Conservation (phyloP, 2,888 invertebrate genomes). For the Junonia oenone region DNA sequence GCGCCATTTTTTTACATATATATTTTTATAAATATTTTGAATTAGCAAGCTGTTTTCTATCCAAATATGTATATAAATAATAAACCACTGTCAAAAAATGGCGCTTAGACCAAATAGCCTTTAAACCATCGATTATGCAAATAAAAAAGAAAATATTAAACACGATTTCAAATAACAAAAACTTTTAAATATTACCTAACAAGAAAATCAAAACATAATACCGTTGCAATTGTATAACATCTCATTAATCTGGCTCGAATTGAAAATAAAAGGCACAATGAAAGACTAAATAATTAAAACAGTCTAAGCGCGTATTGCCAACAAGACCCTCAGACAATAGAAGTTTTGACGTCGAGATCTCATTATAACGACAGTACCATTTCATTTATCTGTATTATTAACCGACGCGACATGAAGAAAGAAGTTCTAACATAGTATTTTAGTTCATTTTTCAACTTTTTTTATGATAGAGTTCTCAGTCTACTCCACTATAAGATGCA, state of each 20-base stretch:
- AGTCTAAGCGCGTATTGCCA: neutral
- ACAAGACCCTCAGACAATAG: slow-evolving; percentile 4
- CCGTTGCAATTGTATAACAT: neutral
- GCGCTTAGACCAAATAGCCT: too few species aligned
- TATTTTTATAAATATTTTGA: too few species aligned
- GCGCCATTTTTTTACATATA: too few species aligned
- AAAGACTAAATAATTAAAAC: slow-evolving; percentile 13
- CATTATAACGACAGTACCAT: slow-evolving; percentile 7
- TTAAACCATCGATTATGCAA: neutral
- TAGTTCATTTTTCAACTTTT: too few species aligned
- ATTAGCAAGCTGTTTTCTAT: too few species aligned
- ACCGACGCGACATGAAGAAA: too few species aligned
- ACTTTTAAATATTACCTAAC: neutral
- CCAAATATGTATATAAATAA: too few species aligned
- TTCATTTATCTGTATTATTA: neutral
- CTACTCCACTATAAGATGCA: too few species aligned
- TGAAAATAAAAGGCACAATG: slow-evolving; percentile 1
- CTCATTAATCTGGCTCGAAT: neutral
- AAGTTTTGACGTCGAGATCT: slow-evolving; percentile 3
- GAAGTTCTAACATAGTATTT: too few species aligned
- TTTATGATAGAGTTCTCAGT: too few species aligned
- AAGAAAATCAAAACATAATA: neutral
- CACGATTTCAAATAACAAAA: neutral
- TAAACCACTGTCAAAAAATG: too few species aligned
- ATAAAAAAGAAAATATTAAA: neutral